Evolutionary conservation across 2,888 invertebrate species (phyloP).

Genomic region (Lasioglossum leucozonium): DNA sequence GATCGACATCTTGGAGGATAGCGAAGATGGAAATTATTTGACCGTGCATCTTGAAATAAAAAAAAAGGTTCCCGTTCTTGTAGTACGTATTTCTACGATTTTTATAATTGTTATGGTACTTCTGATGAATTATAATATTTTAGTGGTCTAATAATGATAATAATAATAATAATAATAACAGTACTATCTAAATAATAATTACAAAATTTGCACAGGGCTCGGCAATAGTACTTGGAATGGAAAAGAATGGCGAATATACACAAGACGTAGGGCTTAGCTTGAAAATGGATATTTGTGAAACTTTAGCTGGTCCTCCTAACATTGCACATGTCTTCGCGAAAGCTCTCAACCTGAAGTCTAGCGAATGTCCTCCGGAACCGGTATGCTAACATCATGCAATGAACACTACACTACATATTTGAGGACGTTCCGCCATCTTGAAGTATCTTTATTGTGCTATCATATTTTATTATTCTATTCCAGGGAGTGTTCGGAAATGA

Average conservation of each 20-base stretch:
- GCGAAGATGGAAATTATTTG: conserved; percentile 5
- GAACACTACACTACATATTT: neutral
- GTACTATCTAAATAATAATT: neutral
- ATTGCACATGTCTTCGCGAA: neutral
- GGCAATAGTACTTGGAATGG: neutral
- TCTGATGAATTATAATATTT: neutral
- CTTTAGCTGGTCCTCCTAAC: neutral
- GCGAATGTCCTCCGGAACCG: conserved; percentile 8
- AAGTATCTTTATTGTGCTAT: neutral
- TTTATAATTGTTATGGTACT: neutral
- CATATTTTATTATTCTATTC: neutral
- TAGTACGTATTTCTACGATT: conserved; percentile 1
- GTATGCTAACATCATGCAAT: neutral
- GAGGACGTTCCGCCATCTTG: neutral
- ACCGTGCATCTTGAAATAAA: neutral
- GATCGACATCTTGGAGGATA: conserved; percentile 16
- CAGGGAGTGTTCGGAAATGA: conserved; percentile 21
- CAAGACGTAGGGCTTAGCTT: neutral
- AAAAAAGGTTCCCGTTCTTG: neutral
- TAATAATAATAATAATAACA: neutral
- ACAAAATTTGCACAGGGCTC: neutral
- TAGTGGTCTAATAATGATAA: neutral
- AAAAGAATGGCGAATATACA: conserved; percentile 21
- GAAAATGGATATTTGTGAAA: neutral
- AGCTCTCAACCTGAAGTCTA: neutral